Base-by-base conservation (phyloP, 1,140 invertebrate species). In the Trichonephila clavipes region DNA sequence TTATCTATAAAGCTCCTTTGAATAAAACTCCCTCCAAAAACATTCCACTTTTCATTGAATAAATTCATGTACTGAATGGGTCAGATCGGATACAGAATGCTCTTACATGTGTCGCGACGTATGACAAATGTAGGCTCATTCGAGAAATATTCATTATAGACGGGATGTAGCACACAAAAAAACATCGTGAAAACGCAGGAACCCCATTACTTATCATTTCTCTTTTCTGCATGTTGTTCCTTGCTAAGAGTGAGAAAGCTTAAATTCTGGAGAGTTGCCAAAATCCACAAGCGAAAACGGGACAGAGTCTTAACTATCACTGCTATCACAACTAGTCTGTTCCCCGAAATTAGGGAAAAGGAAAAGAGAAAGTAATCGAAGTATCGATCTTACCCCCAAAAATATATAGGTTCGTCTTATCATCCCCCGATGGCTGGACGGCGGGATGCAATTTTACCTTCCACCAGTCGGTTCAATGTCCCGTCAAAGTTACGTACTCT, bases 221-320 rank as follows among this genome's bases (percentile, higher is more conserved):
- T 64, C 62, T 64, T 6, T 64, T 77, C 28, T 77, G 72, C 72
- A 77, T 77, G 72, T 21, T 14, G 21, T 10, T 83, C 34, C 28
- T 34, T 77, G 7, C 72, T 18, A 40, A 77, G 28, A 24, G 72
- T 34, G 24, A 28, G 12, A 40, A 14, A 51, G 44, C 82, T 58
- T 28, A 83, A 24, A 66, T 62, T 87, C 85, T 62, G 58, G 58
- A 34, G 40, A 19, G 28, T 16, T 61, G 85, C 85, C 61, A 64
- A 87, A 62, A 87, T 34, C 24, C 51, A 24, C 28, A 34, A 21
- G 85, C 18, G 28, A 28, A 14, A 64, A 2, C 7, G 51, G n/a
- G 24, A 83, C n/a, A 83, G 24, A 7, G 44, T 21, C 40, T 28
- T 88, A 88, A 88, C 87, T 88, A 88, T 69, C 87, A 88, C 59